A percentile compares a stretch with the other conserved stretches of the same genome.
phyloP scores from a whole-genome alignment of 2,113 vertebrate species.

The Hemiscyllium ocellatum region DNA sequence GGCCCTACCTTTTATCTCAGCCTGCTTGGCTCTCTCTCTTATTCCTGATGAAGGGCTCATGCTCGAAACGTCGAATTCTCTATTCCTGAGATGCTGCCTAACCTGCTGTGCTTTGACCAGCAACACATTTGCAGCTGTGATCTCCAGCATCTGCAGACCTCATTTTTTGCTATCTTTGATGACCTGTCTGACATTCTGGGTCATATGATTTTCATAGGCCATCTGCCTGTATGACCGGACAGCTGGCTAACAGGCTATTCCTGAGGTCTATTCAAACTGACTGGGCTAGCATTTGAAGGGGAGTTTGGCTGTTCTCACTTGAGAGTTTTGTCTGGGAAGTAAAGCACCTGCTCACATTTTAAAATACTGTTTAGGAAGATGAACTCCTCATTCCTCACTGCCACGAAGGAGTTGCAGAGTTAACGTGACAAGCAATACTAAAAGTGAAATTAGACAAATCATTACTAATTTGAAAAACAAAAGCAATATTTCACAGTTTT shows the following conservation, averaged over 20 bases:
- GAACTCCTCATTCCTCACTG: neutral
- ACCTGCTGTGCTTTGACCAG: no score
- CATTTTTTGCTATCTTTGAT: neutral
- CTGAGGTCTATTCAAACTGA: neutral
- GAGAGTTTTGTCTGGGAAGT: neutral
- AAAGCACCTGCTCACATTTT: neutral
- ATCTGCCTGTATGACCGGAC: neutral
- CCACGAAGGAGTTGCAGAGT: neutral
- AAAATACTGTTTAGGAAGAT: neutral
- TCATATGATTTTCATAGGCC: neutral
- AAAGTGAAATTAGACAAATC: neutral
- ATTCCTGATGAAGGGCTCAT: no score
- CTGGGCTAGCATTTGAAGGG: neutral
- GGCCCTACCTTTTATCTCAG: no score
- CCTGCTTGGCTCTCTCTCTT: no score
- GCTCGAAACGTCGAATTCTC: no score
- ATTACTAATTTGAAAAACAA: neutral
- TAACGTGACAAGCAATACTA: neutral
- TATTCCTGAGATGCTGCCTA: no score
- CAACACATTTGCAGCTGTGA: no score
- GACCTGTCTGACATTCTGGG: neutral
- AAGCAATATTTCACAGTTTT: neutral
- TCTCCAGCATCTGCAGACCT: no score
- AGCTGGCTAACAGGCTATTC: neutral
- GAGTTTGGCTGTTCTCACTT: neutral